Evolutionary conservation across 2,113 vertebrate species (phyloP).

Genomic region (Eptatretus burgeri): DNA sequence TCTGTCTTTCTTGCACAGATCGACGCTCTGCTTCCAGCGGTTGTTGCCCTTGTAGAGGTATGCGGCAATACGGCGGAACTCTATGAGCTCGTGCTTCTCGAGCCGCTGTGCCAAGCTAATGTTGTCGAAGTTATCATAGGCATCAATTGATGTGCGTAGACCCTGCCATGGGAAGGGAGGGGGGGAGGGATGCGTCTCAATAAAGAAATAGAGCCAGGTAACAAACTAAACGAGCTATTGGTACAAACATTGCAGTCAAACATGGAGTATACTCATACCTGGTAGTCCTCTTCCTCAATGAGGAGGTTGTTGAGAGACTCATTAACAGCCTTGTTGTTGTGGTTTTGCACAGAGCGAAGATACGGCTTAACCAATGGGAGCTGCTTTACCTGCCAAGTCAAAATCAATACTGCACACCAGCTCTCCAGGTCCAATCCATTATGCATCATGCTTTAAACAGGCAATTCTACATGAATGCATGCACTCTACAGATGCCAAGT

Average conservation of each 20-base stretch:
- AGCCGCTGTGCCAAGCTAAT: slow-evolving; percentile 40
- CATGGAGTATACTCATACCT: slow-evolving; percentile 19
- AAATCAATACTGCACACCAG: neutral
- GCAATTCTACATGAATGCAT: too few relatives aligned
- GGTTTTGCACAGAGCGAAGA: slow-evolving; percentile 46
- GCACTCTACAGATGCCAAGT: neutral
- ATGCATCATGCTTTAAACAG: too few relatives aligned
- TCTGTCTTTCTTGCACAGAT: slow-evolving; percentile 60
- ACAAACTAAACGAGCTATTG: neutral
- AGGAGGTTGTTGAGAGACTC: slow-evolving; percentile 52
- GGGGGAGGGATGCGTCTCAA: neutral
- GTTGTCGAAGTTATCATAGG: slow-evolving; percentile 60
- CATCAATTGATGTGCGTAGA: slow-evolving; percentile 45
- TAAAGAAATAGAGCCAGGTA: neutral
- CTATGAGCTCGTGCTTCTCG: slow-evolving; percentile 53
- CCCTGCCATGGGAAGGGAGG: slow-evolving; percentile 18
- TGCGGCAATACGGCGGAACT: slow-evolving; percentile 49
- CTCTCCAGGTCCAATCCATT: neutral
- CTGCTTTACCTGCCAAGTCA: slow-evolving; percentile 26
- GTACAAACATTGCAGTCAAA: too few relatives aligned
- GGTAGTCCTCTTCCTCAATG: slow-evolving; percentile 56
- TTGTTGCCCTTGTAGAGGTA: slow-evolving; percentile 56
- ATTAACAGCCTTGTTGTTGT: slow-evolving; percentile 55
- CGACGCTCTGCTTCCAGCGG: slow-evolving; percentile 59
- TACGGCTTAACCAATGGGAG: slow-evolving; percentile 54